These are phyloP conservation scores for Chromobotia macracanthus DNA, from an alignment of 2,797 vertebrate species.

Conservation along the genomic window DNA sequence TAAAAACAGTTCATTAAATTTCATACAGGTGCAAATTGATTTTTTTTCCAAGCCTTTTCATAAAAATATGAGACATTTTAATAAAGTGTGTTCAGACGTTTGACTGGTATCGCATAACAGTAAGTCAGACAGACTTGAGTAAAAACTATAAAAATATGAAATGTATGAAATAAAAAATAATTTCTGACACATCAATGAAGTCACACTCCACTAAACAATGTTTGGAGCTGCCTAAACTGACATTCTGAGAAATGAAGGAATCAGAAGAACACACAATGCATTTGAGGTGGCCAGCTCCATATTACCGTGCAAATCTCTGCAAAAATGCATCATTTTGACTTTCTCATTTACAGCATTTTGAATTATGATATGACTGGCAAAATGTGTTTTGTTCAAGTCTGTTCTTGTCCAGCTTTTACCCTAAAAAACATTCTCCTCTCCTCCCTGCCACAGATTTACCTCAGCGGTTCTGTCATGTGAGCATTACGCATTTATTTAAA, in stretches of 20 bases:
- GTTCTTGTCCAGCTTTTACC: constrained; percentile 19
- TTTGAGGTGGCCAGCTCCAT: constrained; percentile 4
- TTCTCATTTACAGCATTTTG: constrained; percentile 19
- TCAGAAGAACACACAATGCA: not conserved
- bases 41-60: not conserved
- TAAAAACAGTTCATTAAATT: not conserved
- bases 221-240: not conserved
- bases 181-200: not conserved
- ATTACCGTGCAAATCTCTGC: not conserved
- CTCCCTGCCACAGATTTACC: constrained; percentile 26
- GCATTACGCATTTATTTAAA: not conserved
- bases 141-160: not conserved
- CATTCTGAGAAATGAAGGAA: constrained; percentile 3
- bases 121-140: not conserved
- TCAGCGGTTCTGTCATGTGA: not conserved
- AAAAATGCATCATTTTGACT: constrained; percentile 17
- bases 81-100: not conserved
- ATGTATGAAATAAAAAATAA: not conserved
- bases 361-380: constrained; percentile 16
- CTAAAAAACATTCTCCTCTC: not conserved
- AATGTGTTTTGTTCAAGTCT: constrained; percentile 16
- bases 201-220: not conserved
- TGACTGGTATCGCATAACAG: not conserved
- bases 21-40: not conserved
- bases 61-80: not conserved